phyloP scores from a whole-genome alignment of 2,888 invertebrate species.

The Ischnus inquisitorius region DNA sequence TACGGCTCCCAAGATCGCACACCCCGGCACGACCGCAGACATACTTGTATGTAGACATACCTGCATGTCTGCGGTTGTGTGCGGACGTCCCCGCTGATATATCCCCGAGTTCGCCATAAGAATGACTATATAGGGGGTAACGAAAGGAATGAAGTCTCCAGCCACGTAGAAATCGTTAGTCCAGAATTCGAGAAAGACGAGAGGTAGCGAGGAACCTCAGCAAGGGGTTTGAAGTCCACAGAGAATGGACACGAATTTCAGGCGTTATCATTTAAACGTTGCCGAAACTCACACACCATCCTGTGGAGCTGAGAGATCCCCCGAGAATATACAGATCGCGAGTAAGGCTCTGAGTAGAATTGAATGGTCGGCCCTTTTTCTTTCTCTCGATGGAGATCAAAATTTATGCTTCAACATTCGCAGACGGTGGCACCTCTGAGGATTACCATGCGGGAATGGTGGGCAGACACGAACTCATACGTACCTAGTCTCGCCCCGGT shows the following conservation, averaged over 20 bases:
- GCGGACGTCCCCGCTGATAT: background rate
- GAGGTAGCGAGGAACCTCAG: background rate
- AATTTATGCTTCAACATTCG: conserved; percentile 73
- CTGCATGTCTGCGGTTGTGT: no score
- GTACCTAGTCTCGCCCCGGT: conserved; percentile 23
- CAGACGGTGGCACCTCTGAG: conserved; percentile 34
- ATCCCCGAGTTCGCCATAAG: conserved; percentile 9
- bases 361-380: conserved; percentile 73
- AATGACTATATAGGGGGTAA: conserved; percentile 30
- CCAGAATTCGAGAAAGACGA: background rate
- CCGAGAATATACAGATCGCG: conserved; percentile 60
- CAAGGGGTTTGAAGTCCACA: conserved; percentile 23
- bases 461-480: background rate
- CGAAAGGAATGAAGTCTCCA: conserved; percentile 38
- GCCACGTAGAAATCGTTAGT: conserved; percentile 33
- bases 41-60: no score
- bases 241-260: conserved; percentile 64
- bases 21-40: conserved; percentile 18
- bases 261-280: conserved; percentile 53
- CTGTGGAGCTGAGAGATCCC: background rate
- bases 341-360: conserved; percentile 71
- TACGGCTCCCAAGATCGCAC: conserved; percentile 46
- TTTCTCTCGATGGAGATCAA: conserved; percentile 74
- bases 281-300: background rate
- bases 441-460: background rate